Conservation (phyloP, 2,888 invertebrate species). For the Lucinisca nassula region DNA sequence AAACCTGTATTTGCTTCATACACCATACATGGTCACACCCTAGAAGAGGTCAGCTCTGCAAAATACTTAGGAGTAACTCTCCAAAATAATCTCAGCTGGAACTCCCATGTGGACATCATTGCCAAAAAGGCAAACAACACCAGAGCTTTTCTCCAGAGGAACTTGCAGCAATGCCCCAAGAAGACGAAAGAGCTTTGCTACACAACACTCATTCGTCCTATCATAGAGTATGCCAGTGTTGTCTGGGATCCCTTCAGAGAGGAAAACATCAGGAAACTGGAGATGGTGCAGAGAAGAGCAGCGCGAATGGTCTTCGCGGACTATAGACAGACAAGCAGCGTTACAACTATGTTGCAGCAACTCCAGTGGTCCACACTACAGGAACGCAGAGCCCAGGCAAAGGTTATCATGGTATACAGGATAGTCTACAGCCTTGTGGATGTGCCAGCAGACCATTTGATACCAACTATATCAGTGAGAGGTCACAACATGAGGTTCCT, state of each 20-base stretch:
- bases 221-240: background rate
- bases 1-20: too few relatives aligned
- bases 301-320: constrained; percentile 10
- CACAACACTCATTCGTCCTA: background rate
- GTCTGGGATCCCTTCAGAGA: constrained; percentile 29
- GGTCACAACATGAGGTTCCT: constrained; percentile 7
- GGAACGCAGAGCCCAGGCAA: background rate
- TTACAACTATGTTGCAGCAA: background rate
- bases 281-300: constrained; percentile 25
- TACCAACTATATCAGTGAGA: constrained; percentile 3
- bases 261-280: constrained; percentile 17
- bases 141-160: background rate
- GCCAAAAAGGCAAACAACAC: constrained; percentile 4
- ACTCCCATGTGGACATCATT: background rate
- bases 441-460: background rate
- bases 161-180: background rate
- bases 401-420: background rate
- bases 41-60: background rate
- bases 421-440: background rate
- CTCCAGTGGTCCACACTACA: background rate
- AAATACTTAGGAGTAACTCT: background rate
- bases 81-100: background rate
- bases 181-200: too few relatives aligned
- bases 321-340: background rate
- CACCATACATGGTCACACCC: background rate